Percentiles rank a stretch among this genome's conserved stretches.
These are phyloP conservation scores for Nyctalus aviator DNA, from an alignment of 2,797 vertebrate genomes.

Conservation along the genomic window DNA sequence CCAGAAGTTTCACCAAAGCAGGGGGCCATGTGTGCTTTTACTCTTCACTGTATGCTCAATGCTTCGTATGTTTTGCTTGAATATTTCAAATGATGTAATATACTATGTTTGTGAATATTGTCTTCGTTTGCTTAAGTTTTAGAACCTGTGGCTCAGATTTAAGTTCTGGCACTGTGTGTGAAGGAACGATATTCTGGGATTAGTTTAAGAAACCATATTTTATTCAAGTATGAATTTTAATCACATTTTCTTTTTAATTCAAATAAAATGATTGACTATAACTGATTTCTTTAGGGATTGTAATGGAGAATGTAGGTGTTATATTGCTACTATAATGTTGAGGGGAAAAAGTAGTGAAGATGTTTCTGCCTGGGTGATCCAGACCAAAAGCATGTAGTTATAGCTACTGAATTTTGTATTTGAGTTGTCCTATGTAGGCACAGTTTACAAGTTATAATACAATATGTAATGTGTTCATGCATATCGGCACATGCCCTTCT, in stretches of 20 bases:
- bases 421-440: neutral
- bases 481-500: neutral
- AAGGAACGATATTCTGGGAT: neutral
- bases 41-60: neutral
- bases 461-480: neutral
- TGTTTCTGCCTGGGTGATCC: neutral
- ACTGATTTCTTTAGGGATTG: neutral
- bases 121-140: neutral
- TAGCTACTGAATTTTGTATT: neutral
- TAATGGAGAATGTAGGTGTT: constrained; percentile 3
- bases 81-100: neutral
- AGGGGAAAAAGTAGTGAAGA: neutral
- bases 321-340: neutral
- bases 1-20: neutral
- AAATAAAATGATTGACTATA: constrained; percentile 17
- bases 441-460: neutral
- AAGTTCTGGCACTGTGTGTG: neutral
- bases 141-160: neutral
- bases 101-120: neutral
- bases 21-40: neutral
- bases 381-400: neutral
- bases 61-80: neutral
- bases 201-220: neutral
- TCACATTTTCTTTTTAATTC: constrained; percentile 24
- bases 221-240: constrained; percentile 42